These are phyloP conservation scores for Azorinus chamasolen DNA, from an alignment of 2,888 invertebrate genomes.

Conservation along the genomic window DNA sequence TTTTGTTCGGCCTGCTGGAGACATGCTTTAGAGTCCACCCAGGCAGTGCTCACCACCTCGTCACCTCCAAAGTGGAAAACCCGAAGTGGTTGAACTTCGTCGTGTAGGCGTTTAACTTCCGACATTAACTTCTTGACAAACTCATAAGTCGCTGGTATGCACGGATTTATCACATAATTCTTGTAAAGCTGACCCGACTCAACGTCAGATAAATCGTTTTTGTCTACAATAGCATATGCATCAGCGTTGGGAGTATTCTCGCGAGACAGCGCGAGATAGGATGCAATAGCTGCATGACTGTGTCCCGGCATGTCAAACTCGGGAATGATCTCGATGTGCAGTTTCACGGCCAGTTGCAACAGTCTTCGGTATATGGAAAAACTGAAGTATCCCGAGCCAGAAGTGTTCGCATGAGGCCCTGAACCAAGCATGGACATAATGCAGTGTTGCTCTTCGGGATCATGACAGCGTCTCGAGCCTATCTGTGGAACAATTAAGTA, in stretches of 20 bases:
- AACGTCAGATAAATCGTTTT: conserved; percentile 70
- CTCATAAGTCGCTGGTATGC: conserved; percentile 77
- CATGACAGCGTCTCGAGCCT: conserved; percentile 79
- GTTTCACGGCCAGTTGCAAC: conserved; percentile 74
- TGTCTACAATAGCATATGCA: conserved; percentile 73
- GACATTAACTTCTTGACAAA: conserved; percentile 75
- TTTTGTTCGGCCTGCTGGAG: not conserved
- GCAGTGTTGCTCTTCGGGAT: conserved; percentile 73
- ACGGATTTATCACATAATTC: conserved; percentile 82
- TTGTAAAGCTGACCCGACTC: conserved; percentile 78
- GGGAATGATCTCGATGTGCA: conserved; percentile 82
- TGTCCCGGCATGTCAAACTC: conserved; percentile 85
- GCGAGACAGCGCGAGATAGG: conserved; percentile 74
- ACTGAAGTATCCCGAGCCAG: conserved; percentile 79
- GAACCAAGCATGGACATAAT: conserved; percentile 81
- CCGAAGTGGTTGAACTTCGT: conserved; percentile 71
- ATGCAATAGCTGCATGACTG: conserved; percentile 79
- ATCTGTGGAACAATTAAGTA: conserved; percentile 73
- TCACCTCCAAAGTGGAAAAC: conserved; percentile 80
- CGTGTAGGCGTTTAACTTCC: conserved; percentile 68
- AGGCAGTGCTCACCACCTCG: conserved; percentile 75
- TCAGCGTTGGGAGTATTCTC: conserved; percentile 43
- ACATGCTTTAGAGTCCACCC: conserved; percentile 36
- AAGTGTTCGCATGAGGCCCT: conserved; percentile 64
- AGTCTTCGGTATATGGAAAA: conserved; percentile 80